phyloP scores from a whole-genome alignment of 1,140 invertebrate genomes.

The Neodiprion lecontei region DNA sequence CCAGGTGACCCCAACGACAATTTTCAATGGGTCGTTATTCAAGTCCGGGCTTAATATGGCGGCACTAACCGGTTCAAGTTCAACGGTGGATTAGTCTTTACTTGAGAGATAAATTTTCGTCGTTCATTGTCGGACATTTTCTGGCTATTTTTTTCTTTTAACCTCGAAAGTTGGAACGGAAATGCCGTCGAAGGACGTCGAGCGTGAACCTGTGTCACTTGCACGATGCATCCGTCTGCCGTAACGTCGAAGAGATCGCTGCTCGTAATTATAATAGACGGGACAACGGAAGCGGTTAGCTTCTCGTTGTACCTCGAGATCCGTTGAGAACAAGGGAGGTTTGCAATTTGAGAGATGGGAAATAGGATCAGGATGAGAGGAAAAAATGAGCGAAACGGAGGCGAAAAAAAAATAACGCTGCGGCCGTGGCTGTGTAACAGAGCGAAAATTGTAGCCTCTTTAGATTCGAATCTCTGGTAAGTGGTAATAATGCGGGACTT shows the following conservation, averaged over 20 bases:
- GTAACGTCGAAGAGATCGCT: background rate
- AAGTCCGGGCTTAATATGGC: slow-evolving; percentile 45
- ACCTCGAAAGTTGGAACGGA: slow-evolving; percentile 16
- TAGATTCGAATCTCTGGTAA: background rate
- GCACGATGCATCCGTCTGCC: too few species aligned
- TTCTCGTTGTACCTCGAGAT: background rate
- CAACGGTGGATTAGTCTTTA: slow-evolving; percentile 25
- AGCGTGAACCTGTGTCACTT: background rate
- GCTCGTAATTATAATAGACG: slow-evolving; percentile 9
- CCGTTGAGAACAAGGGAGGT: background rate
- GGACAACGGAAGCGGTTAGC: background rate
- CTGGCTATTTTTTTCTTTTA: background rate
- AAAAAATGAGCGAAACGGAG: background rate
- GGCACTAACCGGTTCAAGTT: slow-evolving; percentile 49
- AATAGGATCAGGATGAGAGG: too few species aligned
- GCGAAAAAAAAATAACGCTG: slow-evolving; percentile 8
- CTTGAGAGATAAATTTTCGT: slow-evolving; percentile 15
- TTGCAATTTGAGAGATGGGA: background rate
- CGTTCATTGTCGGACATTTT: slow-evolving; percentile 11
- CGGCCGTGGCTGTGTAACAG: background rate
- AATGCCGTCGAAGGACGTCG: background rate
- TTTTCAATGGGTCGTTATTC: slow-evolving; percentile 33
- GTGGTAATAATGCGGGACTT: background rate
- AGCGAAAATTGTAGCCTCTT: slow-evolving; percentile 10
- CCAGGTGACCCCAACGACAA: background rate